Conservation (phyloP, 2,888 invertebrate genomes). For the Diaphora mendica region DNA sequence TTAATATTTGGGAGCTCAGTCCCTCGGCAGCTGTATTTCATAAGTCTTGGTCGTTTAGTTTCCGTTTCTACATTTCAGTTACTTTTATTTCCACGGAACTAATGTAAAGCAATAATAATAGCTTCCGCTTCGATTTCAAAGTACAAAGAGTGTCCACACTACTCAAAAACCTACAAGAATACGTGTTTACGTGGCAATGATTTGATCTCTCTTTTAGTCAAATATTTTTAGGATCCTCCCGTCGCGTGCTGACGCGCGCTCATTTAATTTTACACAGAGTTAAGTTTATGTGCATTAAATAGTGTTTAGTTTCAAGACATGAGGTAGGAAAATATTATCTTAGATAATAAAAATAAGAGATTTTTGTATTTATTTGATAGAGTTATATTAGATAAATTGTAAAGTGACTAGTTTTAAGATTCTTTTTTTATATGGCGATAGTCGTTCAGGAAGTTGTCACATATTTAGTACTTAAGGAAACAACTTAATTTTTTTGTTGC, state of each 20-base stretch:
- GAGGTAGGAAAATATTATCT: slow-evolving; percentile 84
- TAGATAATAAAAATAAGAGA: slow-evolving; percentile 82
- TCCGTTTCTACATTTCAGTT: slow-evolving; percentile 25
- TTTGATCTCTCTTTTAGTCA: slow-evolving; percentile 92
- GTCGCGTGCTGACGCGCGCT: slow-evolving; percentile 61
- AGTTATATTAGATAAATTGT: slow-evolving; percentile 86
- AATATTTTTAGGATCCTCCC: slow-evolving; percentile 86
- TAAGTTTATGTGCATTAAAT: slow-evolving; percentile 67
- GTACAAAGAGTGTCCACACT: slow-evolving; percentile 75
- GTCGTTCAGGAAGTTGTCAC: slow-evolving; percentile 78
- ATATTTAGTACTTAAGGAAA: slow-evolving; percentile 78
- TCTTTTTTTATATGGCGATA: slow-evolving; percentile 83
- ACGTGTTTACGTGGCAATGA: slow-evolving; percentile 88
- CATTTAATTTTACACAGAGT: slow-evolving; percentile 78
- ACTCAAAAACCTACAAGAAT: slow-evolving; percentile 68
- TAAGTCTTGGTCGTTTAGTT: slow-evolving; percentile 23
- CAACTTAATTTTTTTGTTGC: slow-evolving; percentile 73
- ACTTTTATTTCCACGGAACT: slow-evolving; percentile 33
- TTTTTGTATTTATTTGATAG: slow-evolving; percentile 87
- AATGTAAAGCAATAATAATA: slow-evolving; percentile 48
- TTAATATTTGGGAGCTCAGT: slow-evolving; percentile 27
- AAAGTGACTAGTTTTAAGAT: slow-evolving; percentile 82
- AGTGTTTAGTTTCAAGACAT: slow-evolving; percentile 84
- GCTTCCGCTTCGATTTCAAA: slow-evolving; percentile 70
- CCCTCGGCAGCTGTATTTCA: slow-evolving; percentile 44